phyloP scores from a whole-genome alignment of 2,888 invertebrate species.

The Dione juno region DNA sequence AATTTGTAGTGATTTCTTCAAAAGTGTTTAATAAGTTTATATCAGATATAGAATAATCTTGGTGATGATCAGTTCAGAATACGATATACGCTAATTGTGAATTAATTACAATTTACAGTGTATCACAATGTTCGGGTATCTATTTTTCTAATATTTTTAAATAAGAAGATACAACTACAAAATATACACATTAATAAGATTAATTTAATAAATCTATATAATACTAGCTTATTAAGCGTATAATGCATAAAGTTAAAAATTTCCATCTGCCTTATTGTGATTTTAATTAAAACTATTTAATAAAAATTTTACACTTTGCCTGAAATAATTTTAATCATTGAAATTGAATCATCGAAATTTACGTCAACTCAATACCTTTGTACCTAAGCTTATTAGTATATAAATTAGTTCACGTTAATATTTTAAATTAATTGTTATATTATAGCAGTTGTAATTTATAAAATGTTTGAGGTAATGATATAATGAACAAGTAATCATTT shows the following conservation, averaged over 20 bases:
- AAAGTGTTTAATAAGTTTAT: slow-evolving; percentile 41
- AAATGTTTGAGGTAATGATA: not conserved
- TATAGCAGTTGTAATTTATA: no score
- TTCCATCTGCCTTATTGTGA: no score
- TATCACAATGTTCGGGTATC: slow-evolving; percentile 49
- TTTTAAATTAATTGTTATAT: no score
- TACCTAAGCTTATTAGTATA: slow-evolving; percentile 9
- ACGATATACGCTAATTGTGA: slow-evolving; percentile 45
- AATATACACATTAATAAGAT: no score
- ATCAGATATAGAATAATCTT: slow-evolving; percentile 42
- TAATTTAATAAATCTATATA: no score
- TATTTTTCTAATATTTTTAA: not conserved
- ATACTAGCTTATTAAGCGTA: no score
- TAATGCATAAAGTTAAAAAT: no score
- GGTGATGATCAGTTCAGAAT: slow-evolving; percentile 48
- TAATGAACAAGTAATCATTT: not conserved
- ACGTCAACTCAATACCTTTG: slow-evolving; percentile 11
- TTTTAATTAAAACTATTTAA: not conserved
- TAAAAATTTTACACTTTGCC: not conserved
- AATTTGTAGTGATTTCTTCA: slow-evolving; percentile 23
- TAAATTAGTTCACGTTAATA: slow-evolving; percentile 17
- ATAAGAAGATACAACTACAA: not conserved
- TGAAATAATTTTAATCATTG: slow-evolving; percentile 14
- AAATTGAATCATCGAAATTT: slow-evolving; percentile 28
- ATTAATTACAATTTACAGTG: slow-evolving; percentile 34